A percentile compares a stretch with the other conserved stretches of the same genome.
phyloP scores from a whole-genome alignment of 1,140 invertebrate genomes.

The Heliconius nattereri region DNA sequence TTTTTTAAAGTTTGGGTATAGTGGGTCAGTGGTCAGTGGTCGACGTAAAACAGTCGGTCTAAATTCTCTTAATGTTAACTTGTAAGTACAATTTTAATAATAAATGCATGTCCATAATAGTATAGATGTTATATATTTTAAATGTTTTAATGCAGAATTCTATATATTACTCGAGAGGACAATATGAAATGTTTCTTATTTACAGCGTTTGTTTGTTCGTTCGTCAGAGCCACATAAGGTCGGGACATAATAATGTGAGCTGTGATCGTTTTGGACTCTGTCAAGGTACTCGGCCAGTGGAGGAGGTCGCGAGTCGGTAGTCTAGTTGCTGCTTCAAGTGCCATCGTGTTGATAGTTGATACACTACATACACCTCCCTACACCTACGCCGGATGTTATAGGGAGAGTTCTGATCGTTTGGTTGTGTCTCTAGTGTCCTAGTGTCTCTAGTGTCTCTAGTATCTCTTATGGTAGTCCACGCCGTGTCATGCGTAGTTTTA shows the following conservation, averaged over 20 bases:
- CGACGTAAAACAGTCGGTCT: conserved; percentile 64
- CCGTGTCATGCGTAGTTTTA: conserved; percentile 3
- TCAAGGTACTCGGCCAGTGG: conserved; percentile 24
- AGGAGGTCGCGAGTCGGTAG: conserved; percentile 31
- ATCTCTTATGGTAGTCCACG: conserved; percentile 6
- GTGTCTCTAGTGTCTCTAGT: conserved; percentile 11
- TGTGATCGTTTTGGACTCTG: conserved; percentile 60
- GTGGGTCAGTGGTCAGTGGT: conserved; percentile 24
- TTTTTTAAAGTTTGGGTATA: conserved; percentile 53
- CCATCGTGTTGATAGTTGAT: conserved; percentile 47
- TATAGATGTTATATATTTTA: conserved; percentile 73
- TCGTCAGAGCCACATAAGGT: conserved; percentile 26
- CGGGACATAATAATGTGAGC: conserved; percentile 50
- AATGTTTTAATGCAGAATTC: conserved; percentile 76
- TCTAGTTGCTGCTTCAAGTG: conserved; percentile 73
- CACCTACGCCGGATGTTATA: background rate
- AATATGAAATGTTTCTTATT: conserved; percentile 77
- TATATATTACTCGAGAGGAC: conserved; percentile 77
- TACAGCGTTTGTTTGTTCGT: conserved; percentile 67
- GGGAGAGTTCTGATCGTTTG: background rate
- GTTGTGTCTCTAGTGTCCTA: conserved; percentile 11
- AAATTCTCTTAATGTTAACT: conserved; percentile 68
- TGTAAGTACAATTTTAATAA: conserved; percentile 75
- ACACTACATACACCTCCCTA: background rate
- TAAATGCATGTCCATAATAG: conserved; percentile 75